These are phyloP conservation scores for Heterotilapia buettikoferi DNA, from an alignment of 2,113 vertebrate species.

Conservation along the genomic window DNA sequence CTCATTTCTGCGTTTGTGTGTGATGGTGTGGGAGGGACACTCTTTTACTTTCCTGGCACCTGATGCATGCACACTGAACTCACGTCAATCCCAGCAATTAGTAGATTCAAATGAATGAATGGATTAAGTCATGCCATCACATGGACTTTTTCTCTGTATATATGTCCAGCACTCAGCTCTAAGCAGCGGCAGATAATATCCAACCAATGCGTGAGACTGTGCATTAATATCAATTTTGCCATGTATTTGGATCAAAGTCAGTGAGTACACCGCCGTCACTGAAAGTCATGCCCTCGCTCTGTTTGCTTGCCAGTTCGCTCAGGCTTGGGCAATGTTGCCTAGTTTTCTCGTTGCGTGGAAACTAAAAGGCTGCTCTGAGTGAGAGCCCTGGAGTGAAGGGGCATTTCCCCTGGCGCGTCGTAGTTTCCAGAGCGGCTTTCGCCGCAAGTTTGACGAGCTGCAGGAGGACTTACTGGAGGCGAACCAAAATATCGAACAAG, in stretches of 20 bases:
- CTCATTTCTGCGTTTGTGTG: neutral
- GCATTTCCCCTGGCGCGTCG: slow-evolving; percentile 37
- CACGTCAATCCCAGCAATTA: neutral
- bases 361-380: slow-evolving; percentile 37
- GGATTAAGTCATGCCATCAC: neutral
- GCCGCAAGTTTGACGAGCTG: slow-evolving; percentile 23
- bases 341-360: slow-evolving; percentile 64
- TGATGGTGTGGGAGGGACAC: neutral
- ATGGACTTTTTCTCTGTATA: neutral
- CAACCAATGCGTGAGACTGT: neutral
- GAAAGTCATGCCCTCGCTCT: neutral
- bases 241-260: neutral
- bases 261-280: neutral
- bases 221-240: neutral
- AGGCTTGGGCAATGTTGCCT: slow-evolving; percentile 20
- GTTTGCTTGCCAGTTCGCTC: neutral
- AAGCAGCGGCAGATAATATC: neutral
- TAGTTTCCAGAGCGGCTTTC: neutral
- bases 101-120: neutral
- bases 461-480: neutral
- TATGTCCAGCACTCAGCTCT: neutral
- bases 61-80: slow-evolving; percentile 11
- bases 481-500: neutral
- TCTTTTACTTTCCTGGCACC: slow-evolving; percentile 21
- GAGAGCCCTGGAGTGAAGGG: neutral